phyloP scores from a whole-genome alignment of 2,888 invertebrate genomes.

The Malthinus flaveolus region DNA sequence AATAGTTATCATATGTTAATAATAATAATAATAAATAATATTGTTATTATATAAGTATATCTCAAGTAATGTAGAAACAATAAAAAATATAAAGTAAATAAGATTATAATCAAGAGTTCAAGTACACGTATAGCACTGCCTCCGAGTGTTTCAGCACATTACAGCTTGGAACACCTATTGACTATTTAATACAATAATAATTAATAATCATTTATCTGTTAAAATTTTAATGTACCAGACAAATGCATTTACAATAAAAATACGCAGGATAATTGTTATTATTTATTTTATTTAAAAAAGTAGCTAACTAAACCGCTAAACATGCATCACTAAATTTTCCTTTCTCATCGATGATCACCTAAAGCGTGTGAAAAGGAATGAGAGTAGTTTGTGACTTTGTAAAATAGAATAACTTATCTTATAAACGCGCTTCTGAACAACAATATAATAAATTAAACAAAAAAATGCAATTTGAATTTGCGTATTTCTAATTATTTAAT shows the following conservation, averaged over 20 bases:
- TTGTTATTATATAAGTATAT: conserved; percentile 39
- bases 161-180: conserved; percentile 57
- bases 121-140: conserved; percentile 56
- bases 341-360: too few relatives aligned
- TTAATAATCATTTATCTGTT: conserved; percentile 55
- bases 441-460: too few relatives aligned
- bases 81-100: conserved; percentile 28
- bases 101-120: conserved; percentile 26
- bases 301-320: not conserved
- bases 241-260: conserved; percentile 57
- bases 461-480: too few relatives aligned
- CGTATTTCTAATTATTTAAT: too few relatives aligned
- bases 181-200: conserved; percentile 55
- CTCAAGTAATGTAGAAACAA: conserved; percentile 29
- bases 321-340: not conserved
- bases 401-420: too few relatives aligned
- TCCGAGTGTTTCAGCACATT: conserved; percentile 56
- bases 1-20: conserved; percentile 41
- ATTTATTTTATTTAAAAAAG: conserved; percentile 26
- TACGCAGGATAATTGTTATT: conserved; percentile 55
- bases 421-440: too few relatives aligned
- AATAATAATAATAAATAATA: conserved; percentile 25
- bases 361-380: too few relatives aligned
- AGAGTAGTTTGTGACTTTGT: too few relatives aligned
- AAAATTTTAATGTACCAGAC: conserved; percentile 56